Evolutionary conservation across 2,113 vertebrate species (phyloP).

Genomic region (Ammospiza caudacuta): DNA sequence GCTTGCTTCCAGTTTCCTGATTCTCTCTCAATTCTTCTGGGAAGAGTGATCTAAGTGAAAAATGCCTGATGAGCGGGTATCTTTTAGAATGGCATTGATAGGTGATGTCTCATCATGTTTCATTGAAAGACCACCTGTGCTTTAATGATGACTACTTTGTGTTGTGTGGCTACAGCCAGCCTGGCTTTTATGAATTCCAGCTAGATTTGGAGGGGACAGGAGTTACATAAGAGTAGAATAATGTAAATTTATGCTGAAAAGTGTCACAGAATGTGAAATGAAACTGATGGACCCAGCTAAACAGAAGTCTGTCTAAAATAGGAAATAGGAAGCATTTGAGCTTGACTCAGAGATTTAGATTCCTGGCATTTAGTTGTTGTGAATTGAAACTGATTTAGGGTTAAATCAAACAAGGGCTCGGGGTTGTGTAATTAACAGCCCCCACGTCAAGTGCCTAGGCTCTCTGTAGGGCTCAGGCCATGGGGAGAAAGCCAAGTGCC

Average conservation of each 20-base stretch:
- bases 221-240: background rate
- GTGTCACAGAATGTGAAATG: background rate
- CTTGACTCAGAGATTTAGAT: background rate
- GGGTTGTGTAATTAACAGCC: background rate
- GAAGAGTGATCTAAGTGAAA: background rate
- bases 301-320: background rate
- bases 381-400: background rate
- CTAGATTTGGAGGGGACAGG: background rate
- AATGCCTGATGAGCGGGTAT: background rate
- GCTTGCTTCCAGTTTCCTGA: background rate
- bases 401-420: background rate
- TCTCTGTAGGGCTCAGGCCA: background rate
- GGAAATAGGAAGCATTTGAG: constrained; percentile 3
- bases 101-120: background rate
- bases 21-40: background rate
- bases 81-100: background rate
- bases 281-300: background rate
- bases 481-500: background rate
- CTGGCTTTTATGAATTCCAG: background rate
- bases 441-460: background rate
- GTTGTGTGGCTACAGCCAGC: background rate
- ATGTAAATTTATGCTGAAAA: background rate
- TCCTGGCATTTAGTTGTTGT: background rate
- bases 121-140: fast-evolving
- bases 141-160: background rate